These are phyloP conservation scores for Clarias magur DNA, from an alignment of 2,113 vertebrate genomes.

Conservation along the genomic window DNA sequence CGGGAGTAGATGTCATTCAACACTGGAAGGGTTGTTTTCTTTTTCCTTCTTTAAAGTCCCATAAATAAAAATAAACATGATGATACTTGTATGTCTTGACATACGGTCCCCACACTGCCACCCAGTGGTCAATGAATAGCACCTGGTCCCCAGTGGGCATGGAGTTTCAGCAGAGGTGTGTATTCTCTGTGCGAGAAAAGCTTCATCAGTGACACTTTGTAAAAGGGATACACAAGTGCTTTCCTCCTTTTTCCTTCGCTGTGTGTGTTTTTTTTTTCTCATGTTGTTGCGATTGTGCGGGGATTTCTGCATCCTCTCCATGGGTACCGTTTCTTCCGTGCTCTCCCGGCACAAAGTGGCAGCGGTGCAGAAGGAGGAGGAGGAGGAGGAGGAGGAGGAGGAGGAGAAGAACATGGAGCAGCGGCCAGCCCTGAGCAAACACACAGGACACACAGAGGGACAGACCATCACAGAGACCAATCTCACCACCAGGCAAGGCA, in stretches of 20 bases:
- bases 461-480: not conserved
- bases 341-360: constrained; percentile 56
- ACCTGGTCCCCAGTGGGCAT: not conserved
- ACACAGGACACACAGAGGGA: constrained; percentile 23
- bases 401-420: not conserved
- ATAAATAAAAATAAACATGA: not conserved
- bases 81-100: not conserved
- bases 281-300: constrained; percentile 33
- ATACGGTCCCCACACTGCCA: not conserved
- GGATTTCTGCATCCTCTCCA: constrained; percentile 46
- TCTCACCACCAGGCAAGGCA: constrained; percentile 53
- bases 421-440: not conserved
- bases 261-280: constrained; percentile 7
- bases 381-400: constrained; percentile 10
- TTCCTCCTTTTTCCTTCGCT: not conserved
- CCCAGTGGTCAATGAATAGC: not conserved
- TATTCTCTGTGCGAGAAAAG: not conserved
- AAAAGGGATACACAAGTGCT: not conserved
- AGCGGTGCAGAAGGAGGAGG: constrained; percentile 37
- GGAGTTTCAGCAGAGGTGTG: not conserved
- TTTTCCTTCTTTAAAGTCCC: not conserved
- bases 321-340: constrained; percentile 61
- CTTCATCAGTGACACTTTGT: not conserved
- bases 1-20: not conserved
- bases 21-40: not conserved